Evolutionary conservation across 2,888 invertebrate species (phyloP).

Genomic region (Latrodectus hesperus): DNA sequence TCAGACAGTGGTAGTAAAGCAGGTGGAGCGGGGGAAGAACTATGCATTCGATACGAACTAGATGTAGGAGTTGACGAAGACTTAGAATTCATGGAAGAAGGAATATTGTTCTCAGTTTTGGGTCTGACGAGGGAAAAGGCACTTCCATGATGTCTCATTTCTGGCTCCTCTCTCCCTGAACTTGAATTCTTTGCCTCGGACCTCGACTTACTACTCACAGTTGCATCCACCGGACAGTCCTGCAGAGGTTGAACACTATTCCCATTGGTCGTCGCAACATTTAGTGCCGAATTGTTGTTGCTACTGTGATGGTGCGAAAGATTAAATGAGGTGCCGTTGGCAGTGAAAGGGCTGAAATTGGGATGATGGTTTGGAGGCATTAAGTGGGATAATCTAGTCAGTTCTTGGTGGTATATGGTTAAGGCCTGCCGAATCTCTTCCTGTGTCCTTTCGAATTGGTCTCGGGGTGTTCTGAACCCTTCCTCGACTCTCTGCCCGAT

Average conservation of each 20-base stretch:
- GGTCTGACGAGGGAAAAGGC: constrained; percentile 91
- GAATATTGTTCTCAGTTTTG: constrained; percentile 81
- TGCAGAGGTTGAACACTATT: constrained; percentile 52
- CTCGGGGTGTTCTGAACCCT: constrained; percentile 71
- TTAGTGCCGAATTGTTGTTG: constrained; percentile 38
- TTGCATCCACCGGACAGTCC: constrained; percentile 68
- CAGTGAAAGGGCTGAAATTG: constrained; percentile 53
- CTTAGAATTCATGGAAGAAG: constrained; percentile 54
- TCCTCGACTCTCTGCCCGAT: constrained; percentile 79
- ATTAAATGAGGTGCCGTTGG: constrained; percentile 50
- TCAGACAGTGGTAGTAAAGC: constrained; percentile 53
- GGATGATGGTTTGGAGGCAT: constrained; percentile 65
- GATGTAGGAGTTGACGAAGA: constrained; percentile 47
- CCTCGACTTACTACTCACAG: constrained; percentile 50
- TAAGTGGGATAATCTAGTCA: constrained; percentile 85
- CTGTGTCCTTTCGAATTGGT: constrained; percentile 77
- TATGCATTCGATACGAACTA: constrained; percentile 42
- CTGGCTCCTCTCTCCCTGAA: constrained; percentile 68
- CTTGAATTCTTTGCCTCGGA: constrained; percentile 50
- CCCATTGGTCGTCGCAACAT: constrained; percentile 28
- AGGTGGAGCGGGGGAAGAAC: constrained; percentile 58
- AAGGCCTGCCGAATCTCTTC: constrained; percentile 92
- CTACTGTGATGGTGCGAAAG: constrained; percentile 52
- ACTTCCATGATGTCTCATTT: constrained; percentile 74
- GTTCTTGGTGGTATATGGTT: constrained; percentile 93